Conservation (phyloP, 2,888 invertebrate species). For the Nomada fabriciana region DNA sequence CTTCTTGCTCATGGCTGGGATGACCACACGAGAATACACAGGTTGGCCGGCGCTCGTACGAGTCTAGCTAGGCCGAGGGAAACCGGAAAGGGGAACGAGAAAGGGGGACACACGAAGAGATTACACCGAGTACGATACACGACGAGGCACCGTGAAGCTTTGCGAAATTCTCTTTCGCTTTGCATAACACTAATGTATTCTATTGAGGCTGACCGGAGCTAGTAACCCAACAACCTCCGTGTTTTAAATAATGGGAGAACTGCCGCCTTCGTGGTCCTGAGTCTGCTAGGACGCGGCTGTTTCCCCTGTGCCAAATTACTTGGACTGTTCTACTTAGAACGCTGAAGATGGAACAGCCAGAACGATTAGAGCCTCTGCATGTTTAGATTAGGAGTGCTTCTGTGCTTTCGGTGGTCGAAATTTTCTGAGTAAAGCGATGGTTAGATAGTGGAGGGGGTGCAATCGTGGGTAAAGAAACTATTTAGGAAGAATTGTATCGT, state of each 20-base stretch:
- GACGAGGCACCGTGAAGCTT: slow-evolving; percentile 30
- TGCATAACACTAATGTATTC: slow-evolving; percentile 77
- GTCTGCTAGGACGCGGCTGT: slow-evolving; percentile 47
- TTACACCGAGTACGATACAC: slow-evolving; percentile 58
- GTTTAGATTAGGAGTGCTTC: not conserved
- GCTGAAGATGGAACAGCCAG: slow-evolving; percentile 42
- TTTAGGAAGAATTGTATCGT: no score
- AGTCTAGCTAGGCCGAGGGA: slow-evolving; percentile 6
- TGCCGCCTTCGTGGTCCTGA: slow-evolving; percentile 46
- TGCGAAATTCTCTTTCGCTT: slow-evolving; percentile 68
- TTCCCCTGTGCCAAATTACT: slow-evolving; percentile 61
- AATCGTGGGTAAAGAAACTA: no score
- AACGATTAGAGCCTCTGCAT: not conserved
- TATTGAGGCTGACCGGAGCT: slow-evolving; percentile 74
- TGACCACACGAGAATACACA: slow-evolving; percentile 8
- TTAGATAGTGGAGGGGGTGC: no score
- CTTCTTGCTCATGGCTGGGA: slow-evolving; percentile 27
- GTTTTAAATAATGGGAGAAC: slow-evolving; percentile 77
- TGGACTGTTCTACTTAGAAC: slow-evolving; percentile 57
- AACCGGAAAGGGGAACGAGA: slow-evolving; percentile 35
- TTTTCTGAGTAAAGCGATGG: no score
- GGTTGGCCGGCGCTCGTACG: not conserved
- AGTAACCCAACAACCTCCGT: slow-evolving; percentile 70
- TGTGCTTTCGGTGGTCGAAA: not conserved
- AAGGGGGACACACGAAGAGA: slow-evolving; percentile 42